Evolutionary conservation across 1,140 invertebrate species (phyloP).

Genomic region (Drosophila ohnishii): DNA sequence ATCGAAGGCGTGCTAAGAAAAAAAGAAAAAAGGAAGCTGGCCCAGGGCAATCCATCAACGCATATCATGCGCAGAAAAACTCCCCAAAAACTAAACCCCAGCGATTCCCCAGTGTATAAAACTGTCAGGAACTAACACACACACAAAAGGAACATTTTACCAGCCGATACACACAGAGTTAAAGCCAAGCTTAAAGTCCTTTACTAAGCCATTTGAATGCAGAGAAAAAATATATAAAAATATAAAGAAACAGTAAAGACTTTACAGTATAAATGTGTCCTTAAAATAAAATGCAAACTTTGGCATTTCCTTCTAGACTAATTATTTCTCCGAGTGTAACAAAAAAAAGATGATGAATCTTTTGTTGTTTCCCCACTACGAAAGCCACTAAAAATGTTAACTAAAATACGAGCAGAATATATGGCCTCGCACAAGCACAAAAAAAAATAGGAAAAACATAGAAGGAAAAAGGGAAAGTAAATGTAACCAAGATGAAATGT

Average conservation of each 20-base stretch:
- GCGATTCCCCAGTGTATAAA: constrained; percentile 55
- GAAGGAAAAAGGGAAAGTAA: constrained; percentile 59
- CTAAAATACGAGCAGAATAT: constrained; percentile 51
- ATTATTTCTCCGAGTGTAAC: not conserved
- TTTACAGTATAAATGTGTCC: no score
- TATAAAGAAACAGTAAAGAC: not conserved
- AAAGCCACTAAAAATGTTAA: constrained; percentile 70
- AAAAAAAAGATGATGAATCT: constrained; percentile 72
- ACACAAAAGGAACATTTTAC: constrained; percentile 24
- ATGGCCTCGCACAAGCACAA: constrained; percentile 35
- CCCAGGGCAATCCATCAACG: constrained; percentile 61
- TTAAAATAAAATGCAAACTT: not conserved
- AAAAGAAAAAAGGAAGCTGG: constrained; percentile 2
- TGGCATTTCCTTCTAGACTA: not conserved
- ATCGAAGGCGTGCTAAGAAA: constrained; percentile 28
- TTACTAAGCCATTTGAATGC: constrained; percentile 8
- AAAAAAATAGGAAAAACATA: not conserved
- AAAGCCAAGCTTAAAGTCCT: constrained; percentile 38
- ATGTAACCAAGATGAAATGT: constrained; percentile 67
- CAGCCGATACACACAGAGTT: constrained; percentile 18
- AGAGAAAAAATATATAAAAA: not conserved
- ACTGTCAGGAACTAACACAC: constrained; percentile 59
- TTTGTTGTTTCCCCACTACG: constrained; percentile 42
- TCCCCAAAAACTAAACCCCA: constrained; percentile 16
- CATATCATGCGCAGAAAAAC: constrained; percentile 34